These are phyloP conservation scores for Nebria brevicollis DNA, from an alignment of 2,888 invertebrate species.

Conservation along the genomic window DNA sequence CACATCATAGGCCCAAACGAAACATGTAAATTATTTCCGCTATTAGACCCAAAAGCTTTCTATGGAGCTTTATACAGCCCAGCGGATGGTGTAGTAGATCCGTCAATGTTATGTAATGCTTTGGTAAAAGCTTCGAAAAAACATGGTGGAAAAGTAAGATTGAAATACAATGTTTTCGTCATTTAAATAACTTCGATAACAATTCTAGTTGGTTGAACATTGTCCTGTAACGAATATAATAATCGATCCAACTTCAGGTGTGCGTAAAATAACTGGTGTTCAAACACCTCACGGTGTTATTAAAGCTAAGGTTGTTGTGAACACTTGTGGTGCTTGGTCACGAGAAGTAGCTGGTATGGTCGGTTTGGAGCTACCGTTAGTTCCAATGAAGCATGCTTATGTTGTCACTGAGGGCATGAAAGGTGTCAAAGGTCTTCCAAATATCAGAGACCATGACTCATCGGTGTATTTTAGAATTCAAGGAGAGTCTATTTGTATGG, in stretches of 20 bases:
- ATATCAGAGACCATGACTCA: slow-evolving; percentile 87
- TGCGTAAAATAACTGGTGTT: slow-evolving; percentile 78
- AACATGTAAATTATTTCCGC: slow-evolving; percentile 79
- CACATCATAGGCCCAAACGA: slow-evolving; percentile 77
- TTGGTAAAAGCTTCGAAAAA: slow-evolving; percentile 76
- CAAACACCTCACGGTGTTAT: slow-evolving; percentile 80
- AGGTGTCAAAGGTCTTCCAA: slow-evolving; percentile 79
- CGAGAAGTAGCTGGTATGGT: slow-evolving; percentile 76
- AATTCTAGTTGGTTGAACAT: slow-evolving; percentile 74
- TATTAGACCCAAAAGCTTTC: slow-evolving; percentile 79
- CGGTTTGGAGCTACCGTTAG: slow-evolving; percentile 76
- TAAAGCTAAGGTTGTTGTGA: slow-evolving; percentile 81
- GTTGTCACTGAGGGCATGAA: slow-evolving; percentile 83
- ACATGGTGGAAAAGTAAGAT: slow-evolving; percentile 75
- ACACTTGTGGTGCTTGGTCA: slow-evolving; percentile 87
- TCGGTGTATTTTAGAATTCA: slow-evolving; percentile 85
- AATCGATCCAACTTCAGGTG: slow-evolving; percentile 72
- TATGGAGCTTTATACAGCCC: slow-evolving; percentile 82
- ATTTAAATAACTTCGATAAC: no score
- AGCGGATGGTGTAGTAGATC: slow-evolving; percentile 86
- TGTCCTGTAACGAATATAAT: slow-evolving; percentile 79
- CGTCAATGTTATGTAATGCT: slow-evolving; percentile 81
- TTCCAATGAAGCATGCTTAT: slow-evolving; percentile 90
- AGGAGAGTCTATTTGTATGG: slow-evolving; percentile 84
- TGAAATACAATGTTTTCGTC: neutral